phyloP scores from a whole-genome alignment of 2,888 invertebrate species.

The Ectobius pallidus region DNA sequence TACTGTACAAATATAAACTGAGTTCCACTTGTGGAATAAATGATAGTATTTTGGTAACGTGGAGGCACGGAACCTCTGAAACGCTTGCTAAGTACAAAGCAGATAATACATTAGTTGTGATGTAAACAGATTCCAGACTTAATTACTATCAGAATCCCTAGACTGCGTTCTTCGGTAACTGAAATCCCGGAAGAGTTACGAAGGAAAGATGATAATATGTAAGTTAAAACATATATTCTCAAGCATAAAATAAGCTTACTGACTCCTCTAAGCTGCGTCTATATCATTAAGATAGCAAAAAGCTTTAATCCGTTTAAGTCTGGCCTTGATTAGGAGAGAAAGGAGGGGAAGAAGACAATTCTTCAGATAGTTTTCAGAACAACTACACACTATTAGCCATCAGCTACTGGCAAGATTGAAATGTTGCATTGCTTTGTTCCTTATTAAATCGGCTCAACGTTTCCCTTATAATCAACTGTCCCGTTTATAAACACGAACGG shows the following conservation, averaged over 20 bases:
- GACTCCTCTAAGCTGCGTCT: neutral
- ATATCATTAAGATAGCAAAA: neutral
- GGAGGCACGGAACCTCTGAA: no score
- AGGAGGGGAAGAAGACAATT: neutral
- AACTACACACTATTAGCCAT: neutral
- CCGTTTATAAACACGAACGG: no score
- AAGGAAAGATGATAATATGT: neutral
- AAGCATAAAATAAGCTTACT: neutral
- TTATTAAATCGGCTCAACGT: no score
- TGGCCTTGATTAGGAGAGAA: neutral
- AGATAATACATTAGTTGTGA: neutral
- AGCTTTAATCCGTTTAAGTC: conserved; percentile 5
- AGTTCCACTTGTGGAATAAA: no score
- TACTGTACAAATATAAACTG: no score
- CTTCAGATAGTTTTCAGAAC: neutral
- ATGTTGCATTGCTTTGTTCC: no score
- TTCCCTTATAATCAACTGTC: no score
- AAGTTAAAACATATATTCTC: neutral
- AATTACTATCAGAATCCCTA: no score
- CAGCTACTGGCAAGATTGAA: no score
- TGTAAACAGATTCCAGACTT: neutral
- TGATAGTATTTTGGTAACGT: neutral
- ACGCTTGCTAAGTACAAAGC: no score
- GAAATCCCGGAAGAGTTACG: neutral
- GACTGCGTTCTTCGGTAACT: neutral